A percentile compares a stretch with the other conserved stretches of the same genome.
phyloP scores from a whole-genome alignment of 2,797 vertebrate genomes.

The Takifugu ocellatus region DNA sequence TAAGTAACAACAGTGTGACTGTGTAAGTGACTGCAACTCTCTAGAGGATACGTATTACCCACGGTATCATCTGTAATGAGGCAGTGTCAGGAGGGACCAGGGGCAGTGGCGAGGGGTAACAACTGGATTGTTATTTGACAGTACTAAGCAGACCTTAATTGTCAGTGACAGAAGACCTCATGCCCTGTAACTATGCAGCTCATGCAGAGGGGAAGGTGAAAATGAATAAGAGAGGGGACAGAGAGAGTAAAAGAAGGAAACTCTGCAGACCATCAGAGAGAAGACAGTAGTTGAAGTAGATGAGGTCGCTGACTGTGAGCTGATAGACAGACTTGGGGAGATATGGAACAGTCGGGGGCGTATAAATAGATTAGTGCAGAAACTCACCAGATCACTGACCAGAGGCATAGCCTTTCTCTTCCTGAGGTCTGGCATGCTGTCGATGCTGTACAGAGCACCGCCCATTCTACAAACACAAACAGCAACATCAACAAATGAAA shows the following conservation, averaged over 20 bases:
- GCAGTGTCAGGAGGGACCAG: constrained; percentile 3
- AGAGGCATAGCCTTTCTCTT: constrained; percentile 97
- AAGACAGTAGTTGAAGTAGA: constrained; percentile 5
- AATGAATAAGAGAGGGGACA: constrained; percentile 1
- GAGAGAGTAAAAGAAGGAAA: constrained; percentile 8
- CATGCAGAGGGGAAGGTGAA: constrained; percentile 13
- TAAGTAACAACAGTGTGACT: background rate
- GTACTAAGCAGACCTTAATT: constrained; percentile 19
- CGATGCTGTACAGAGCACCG: constrained; percentile 96
- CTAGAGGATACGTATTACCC: constrained; percentile 10
- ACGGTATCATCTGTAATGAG: constrained; percentile 6
- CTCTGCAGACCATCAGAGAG: constrained; percentile 4
- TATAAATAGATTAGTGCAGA: constrained; percentile 43
- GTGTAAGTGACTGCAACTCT: constrained; percentile 7
- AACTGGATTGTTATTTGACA: constrained; percentile 26
- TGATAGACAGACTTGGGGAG: constrained; percentile 23
- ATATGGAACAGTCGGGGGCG: constrained; percentile 30
- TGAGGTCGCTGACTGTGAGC: constrained; percentile 10
- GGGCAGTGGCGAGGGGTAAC: constrained; percentile 1
- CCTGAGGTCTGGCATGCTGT: constrained; percentile 99
- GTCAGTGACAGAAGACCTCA: constrained; percentile 29
- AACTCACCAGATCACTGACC: constrained; percentile 97
- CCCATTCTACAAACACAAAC: constrained; percentile 82
- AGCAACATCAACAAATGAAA: background rate
- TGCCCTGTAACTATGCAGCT: constrained; percentile 14